phyloP scores from a whole-genome alignment of 35 echinoderm and acorn worm species.

The Apostichopus californicus region DNA sequence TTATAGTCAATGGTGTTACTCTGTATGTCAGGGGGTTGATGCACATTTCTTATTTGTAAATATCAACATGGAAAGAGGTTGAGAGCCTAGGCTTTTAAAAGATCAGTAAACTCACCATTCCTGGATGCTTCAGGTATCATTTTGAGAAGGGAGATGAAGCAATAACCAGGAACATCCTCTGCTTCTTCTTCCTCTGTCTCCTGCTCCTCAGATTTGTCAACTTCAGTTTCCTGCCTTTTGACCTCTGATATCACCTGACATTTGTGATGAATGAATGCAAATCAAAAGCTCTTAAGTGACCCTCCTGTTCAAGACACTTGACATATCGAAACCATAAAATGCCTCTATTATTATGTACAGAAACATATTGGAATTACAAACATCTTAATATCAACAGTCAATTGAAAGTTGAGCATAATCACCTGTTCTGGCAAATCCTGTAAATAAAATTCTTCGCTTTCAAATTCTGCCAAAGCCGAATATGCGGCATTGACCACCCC shows the following conservation, averaged over 20 bases:
- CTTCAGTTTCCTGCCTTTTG: neutral
- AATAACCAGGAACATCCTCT: constrained; percentile 48
- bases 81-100: neutral
- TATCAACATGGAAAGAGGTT: too few species aligned
- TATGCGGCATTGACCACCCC: constrained; percentile 59
- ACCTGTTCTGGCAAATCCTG: constrained; percentile 74
- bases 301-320: too few species aligned
- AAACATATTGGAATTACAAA: too few species aligned
- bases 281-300: too few species aligned
- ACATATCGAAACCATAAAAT: too few species aligned
- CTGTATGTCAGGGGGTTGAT: too few species aligned
- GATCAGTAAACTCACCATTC: neutral
- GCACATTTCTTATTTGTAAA: too few species aligned
- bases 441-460: constrained; percentile 65
- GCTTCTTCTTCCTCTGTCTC: constrained; percentile 39
- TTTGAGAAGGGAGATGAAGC: constrained; percentile 26
- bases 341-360: too few species aligned
- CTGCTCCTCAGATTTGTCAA: neutral
- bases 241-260: constrained; percentile 5
- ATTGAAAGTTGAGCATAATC: neutral
- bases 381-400: too few species aligned
- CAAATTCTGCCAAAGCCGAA: constrained; percentile 67
- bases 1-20: too few species aligned
- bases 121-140: neutral
- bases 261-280: too few species aligned